Base-by-base conservation (phyloP, 2,888 invertebrate species). In the Scaptomyza parva region DNA sequence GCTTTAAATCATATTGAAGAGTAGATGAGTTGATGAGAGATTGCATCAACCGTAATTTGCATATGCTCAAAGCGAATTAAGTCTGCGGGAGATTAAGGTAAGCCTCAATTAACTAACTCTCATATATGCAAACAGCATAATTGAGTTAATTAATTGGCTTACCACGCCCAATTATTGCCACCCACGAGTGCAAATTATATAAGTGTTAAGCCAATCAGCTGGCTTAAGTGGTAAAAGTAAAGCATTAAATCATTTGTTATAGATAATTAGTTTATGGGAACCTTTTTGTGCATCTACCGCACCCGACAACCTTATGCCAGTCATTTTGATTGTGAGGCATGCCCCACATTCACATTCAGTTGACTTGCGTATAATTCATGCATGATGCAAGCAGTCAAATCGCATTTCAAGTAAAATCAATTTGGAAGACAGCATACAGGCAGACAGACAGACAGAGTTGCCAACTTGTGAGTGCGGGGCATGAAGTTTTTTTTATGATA, bases 321-420 rank as follows among this genome's bases (percentile, higher is more conserved):
- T 11, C 20, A 20, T 11, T 1, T 33, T n/a, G 33, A 12, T 57
- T 39, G 43, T 22, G 52, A 61, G 70, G 76, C 70, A 65, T 59
- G 61, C 57, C 76, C 54, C 70, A 52, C 44, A 63, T 60, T 35
- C 57, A n/a, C n/a, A n/a, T 39, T 24, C 17, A 26, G 11, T 12
- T 47, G 22, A 20, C 47, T 55, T 37, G 17, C 35, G 44, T 62
- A 17, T 22, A 54, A 64, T 40, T 44, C 43, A 40, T 28, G 66
- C 57, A 53, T 61, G 54, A 54, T 17, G 54, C 53, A 64, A 57
- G 33, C 41, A 45, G 9, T 62, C 58, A 59, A 70, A 60, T 58
- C 22, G 51, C 52, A 57, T 58, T 40, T 48, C 20, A 51, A 55
- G 41, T 28, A 12, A 76, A 76, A 61, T 68, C 77, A 72, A 76